A percentile compares a stretch with the other conserved stretches of the same genome.
These are phyloP conservation scores for Lasioglossum calceatum DNA, from an alignment of 2,888 invertebrate genomes.

Conservation along the genomic window DNA sequence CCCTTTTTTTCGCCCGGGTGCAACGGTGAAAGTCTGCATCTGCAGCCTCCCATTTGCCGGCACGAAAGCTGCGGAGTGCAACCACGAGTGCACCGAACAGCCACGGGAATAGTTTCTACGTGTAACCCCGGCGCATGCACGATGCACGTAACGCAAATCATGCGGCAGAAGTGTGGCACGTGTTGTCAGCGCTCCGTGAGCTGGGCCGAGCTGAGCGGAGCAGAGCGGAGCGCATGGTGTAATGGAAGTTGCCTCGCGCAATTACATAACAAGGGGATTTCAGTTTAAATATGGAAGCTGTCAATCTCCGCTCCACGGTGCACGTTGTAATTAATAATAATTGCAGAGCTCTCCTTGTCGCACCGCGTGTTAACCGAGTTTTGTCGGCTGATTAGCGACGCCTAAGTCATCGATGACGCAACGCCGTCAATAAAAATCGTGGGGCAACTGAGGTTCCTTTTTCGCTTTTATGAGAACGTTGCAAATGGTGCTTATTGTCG, in stretches of 20 bases:
- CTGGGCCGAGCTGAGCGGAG: neutral
- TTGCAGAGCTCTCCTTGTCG: conserved; percentile 31
- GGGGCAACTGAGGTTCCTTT: neutral
- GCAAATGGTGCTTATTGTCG: neutral
- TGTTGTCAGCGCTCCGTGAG: conserved; percentile 46
- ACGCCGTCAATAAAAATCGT: neutral
- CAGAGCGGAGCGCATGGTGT: neutral
- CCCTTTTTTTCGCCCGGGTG: conserved; percentile 42
- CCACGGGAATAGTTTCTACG: conserved; percentile 49
- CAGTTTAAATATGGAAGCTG: conserved; percentile 51
- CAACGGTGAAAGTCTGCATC: conserved; percentile 64
- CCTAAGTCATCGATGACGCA: neutral
- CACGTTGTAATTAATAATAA: conserved; percentile 54
- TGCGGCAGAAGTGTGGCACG: conserved; percentile 59
- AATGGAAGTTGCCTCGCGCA: conserved; percentile 37
- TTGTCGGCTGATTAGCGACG: conserved; percentile 39
- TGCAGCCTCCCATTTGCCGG: conserved; percentile 39
- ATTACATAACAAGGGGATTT: conserved; percentile 55
- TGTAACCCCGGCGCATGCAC: conserved; percentile 22
- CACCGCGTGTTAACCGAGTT: conserved; percentile 30
- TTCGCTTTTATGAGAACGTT: neutral
- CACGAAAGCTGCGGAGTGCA: conserved; percentile 54
- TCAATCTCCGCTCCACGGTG: conserved; percentile 23
- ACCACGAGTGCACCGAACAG: conserved; percentile 35
- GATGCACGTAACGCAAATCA: conserved; percentile 59